Conservation (phyloP, 2,888 invertebrate species). For the Heliconius erato region DNA sequence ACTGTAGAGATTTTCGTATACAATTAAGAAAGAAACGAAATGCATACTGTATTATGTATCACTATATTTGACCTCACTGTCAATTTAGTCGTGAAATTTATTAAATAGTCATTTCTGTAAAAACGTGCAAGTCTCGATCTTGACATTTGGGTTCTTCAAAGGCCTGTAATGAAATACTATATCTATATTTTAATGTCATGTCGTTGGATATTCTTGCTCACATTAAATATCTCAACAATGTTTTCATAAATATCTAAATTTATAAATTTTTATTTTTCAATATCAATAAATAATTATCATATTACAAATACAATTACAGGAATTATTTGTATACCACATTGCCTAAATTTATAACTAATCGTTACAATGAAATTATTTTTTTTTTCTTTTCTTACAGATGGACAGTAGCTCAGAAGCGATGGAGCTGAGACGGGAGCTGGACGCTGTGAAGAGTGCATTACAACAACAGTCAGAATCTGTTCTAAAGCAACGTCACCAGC, state of each 20-base stretch:
- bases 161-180: slow-evolving; percentile 53
- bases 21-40: background rate
- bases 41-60: background rate
- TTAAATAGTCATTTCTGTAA: slow-evolving; percentile 45
- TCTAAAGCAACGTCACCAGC: slow-evolving; percentile 88
- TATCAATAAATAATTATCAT: background rate
- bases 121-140: slow-evolving; percentile 67
- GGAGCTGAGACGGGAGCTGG: slow-evolving; percentile 87
- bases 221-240: slow-evolving; percentile 45
- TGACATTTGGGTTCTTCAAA: slow-evolving; percentile 69
- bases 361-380: background rate
- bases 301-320: background rate
- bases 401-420: slow-evolving; percentile 87
- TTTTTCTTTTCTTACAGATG: slow-evolving; percentile 84
- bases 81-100: background rate
- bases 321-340: background rate
- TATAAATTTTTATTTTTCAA: background rate
- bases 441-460: slow-evolving; percentile 88
- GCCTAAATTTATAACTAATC: background rate
- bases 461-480: slow-evolving; percentile 87
- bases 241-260: background rate
- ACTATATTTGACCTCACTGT: background rate
- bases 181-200: slow-evolving; percentile 51
- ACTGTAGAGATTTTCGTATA: background rate
- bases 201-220: slow-evolving; percentile 55